Percentiles rank a stretch among this genome's conserved stretches.
These are phyloP conservation scores for Philaethria dido DNA, from an alignment of 2,888 invertebrate genomes.

Conservation along the genomic window DNA sequence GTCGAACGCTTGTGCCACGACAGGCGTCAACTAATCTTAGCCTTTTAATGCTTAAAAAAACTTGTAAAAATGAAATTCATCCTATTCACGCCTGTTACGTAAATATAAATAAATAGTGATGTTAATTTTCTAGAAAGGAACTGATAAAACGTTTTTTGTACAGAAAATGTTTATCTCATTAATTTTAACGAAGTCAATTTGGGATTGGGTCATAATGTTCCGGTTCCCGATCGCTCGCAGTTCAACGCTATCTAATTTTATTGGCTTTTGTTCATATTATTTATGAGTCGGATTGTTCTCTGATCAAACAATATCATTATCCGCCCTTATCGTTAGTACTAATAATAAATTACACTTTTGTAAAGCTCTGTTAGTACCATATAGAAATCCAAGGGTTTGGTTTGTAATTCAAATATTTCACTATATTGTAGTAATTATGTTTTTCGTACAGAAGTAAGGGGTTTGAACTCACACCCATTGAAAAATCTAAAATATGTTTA, in stretches of 20 bases:
- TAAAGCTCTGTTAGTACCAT: slow-evolving; percentile 23
- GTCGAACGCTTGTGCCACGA: too few relatives aligned
- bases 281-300: slow-evolving; percentile 77
- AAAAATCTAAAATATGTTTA: too few relatives aligned
- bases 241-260: slow-evolving; percentile 74
- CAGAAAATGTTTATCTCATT: slow-evolving; percentile 34
- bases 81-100: too few relatives aligned
- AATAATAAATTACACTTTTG: slow-evolving; percentile 67
- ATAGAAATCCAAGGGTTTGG: not conserved
- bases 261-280: slow-evolving; percentile 78
- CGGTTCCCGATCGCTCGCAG: slow-evolving; percentile 61
- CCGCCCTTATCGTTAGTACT: slow-evolving; percentile 67
- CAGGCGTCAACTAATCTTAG: too few relatives aligned
- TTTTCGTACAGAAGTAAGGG: too few relatives aligned
- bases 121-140: not conserved
- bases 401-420: not conserved
- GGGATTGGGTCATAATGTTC: slow-evolving; percentile 32
- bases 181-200: slow-evolving; percentile 37
- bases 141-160: not conserved
- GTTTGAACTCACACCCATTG: too few relatives aligned
- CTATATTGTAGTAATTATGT: too few relatives aligned
- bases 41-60: too few relatives aligned
- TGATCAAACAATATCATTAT: slow-evolving; percentile 72
- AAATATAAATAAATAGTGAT: slow-evolving; percentile 9
- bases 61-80: too few relatives aligned